Evolutionary conservation across 2,113 vertebrate genomes (phyloP).

Genomic region (Mohoua ochrocephala): DNA sequence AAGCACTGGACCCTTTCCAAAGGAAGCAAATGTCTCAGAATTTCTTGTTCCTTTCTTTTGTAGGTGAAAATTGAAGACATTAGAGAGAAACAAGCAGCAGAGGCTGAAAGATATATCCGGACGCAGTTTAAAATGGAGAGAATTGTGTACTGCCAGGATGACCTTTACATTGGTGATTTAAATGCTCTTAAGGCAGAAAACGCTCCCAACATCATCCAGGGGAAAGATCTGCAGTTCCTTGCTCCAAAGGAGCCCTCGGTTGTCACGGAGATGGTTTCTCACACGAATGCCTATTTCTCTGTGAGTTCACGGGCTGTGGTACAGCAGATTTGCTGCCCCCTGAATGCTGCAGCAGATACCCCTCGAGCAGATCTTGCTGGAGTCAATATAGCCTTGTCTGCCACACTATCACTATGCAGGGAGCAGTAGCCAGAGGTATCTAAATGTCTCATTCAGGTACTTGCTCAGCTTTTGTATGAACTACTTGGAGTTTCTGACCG

Average conservation of each 20-base stretch:
- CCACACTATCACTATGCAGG: background rate
- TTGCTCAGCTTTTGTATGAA: accelerated
- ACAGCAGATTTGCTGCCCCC: background rate
- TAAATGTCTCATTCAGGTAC: background rate
- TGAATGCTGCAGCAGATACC: background rate
- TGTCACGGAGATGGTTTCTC: slow-evolving; percentile 13
- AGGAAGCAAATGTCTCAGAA: background rate
- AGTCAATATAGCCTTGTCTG: background rate
- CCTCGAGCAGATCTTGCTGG: accelerated
- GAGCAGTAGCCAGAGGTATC: background rate
- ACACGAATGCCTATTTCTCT: slow-evolving; percentile 43
- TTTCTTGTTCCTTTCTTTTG: background rate
- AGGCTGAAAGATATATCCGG: slow-evolving; percentile 69
- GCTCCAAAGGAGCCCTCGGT: background rate
- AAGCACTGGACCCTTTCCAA: background rate
- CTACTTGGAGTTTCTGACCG: background rate
- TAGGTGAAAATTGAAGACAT: slow-evolving; percentile 79
- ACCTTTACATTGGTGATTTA: slow-evolving; percentile 60
- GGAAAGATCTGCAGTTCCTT: accelerated
- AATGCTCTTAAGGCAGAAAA: background rate
- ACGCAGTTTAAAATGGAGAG: slow-evolving; percentile 87
- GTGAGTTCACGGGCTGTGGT: background rate
- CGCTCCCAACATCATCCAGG: accelerated
- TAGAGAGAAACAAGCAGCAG: slow-evolving; percentile 47
- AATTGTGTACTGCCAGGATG: slow-evolving; percentile 83